Conservation (phyloP, 2,797 vertebrate species). For the Spheniscus humboldti region DNA sequence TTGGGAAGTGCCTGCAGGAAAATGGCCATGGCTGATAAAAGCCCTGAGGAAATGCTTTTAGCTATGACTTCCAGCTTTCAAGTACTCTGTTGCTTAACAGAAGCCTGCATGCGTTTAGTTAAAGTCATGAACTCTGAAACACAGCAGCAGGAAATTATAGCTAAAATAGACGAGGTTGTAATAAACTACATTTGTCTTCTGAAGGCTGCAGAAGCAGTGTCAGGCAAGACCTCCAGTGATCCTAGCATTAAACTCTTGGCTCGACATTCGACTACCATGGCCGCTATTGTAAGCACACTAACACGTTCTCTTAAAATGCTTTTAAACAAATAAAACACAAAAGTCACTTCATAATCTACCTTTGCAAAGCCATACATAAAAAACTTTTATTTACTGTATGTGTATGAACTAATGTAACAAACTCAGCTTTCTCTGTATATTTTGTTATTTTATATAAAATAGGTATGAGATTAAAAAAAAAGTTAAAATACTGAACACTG, state of each 20-base stretch:
- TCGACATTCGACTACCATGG: slow-evolving; percentile 89
- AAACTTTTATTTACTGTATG: slow-evolving; percentile 78
- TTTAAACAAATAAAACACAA: slow-evolving; percentile 85
- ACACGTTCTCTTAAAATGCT: slow-evolving; percentile 90
- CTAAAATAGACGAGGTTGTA: slow-evolving; percentile 86
- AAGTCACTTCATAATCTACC: slow-evolving; percentile 86
- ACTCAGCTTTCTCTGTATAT: slow-evolving; percentile 90
- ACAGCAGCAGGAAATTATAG: slow-evolving; percentile 83
- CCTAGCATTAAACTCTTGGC: slow-evolving; percentile 86
- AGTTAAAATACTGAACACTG: slow-evolving; percentile 72
- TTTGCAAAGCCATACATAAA: slow-evolving; percentile 98
- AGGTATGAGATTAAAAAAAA: slow-evolving; percentile 75
- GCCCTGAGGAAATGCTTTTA: slow-evolving; percentile 89
- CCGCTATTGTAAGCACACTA: slow-evolving; percentile 90
- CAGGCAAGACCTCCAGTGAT: slow-evolving; percentile 79
- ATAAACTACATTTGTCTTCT: slow-evolving; percentile 89
- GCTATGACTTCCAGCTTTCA: slow-evolving; percentile 94
- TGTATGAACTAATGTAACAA: slow-evolving; percentile 87
- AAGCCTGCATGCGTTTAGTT: slow-evolving; percentile 92
- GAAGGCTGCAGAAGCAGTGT: slow-evolving; percentile 85
- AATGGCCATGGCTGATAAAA: slow-evolving; percentile 86
- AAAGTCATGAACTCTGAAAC: slow-evolving; percentile 83
- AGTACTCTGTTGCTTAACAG: slow-evolving; percentile 90
- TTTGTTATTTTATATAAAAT: slow-evolving; percentile 90
- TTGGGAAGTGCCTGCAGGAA: slow-evolving; percentile 88